These are phyloP conservation scores for Petrolisthes cinctipes DNA, from an alignment of 2,888 invertebrate genomes.

Conservation along the genomic window DNA sequence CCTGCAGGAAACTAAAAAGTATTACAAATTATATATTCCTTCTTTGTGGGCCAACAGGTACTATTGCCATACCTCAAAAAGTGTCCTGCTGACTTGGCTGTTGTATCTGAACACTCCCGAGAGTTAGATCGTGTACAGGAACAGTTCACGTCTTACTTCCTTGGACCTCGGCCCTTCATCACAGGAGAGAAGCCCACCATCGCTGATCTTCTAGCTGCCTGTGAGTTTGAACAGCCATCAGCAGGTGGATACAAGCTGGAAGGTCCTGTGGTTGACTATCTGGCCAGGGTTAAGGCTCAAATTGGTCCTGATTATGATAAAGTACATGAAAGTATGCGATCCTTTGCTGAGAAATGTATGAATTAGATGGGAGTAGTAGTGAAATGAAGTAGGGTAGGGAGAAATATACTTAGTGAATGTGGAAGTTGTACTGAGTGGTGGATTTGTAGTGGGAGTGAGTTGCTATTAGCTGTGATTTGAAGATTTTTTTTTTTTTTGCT, in stretches of 20 bases:
- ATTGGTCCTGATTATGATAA: conserved; percentile 39
- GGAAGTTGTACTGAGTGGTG: neutral
- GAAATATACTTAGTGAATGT: neutral
- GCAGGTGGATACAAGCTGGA: conserved; percentile 33
- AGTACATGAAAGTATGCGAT: conserved; percentile 8
- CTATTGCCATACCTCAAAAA: conserved; percentile 30
- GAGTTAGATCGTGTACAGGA: conserved; percentile 20
- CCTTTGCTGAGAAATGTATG: neutral
- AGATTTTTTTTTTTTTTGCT: too few species aligned
- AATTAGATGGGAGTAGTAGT: neutral
- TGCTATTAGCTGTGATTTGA: too few species aligned
- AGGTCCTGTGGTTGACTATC: conserved; percentile 1
- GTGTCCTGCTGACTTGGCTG: conserved; percentile 15
- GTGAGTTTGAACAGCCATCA: conserved; percentile 82
- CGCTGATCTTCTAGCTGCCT: conserved; percentile 82
- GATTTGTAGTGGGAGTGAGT: neutral
- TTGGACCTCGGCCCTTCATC: conserved; percentile 71
- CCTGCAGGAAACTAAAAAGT: neutral
- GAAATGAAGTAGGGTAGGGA: neutral
- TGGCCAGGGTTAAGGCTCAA: conserved; percentile 17
- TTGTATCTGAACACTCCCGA: conserved; percentile 29
- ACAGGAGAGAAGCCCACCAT: conserved; percentile 76
- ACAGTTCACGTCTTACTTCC: conserved; percentile 38
- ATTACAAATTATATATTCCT: neutral
- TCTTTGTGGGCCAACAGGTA: neutral